These are phyloP conservation scores for Hydractinia echinata DNA, from an alignment of 30 jellyfish, hydroid and myxozoan species.

Conservation along the genomic window DNA sequence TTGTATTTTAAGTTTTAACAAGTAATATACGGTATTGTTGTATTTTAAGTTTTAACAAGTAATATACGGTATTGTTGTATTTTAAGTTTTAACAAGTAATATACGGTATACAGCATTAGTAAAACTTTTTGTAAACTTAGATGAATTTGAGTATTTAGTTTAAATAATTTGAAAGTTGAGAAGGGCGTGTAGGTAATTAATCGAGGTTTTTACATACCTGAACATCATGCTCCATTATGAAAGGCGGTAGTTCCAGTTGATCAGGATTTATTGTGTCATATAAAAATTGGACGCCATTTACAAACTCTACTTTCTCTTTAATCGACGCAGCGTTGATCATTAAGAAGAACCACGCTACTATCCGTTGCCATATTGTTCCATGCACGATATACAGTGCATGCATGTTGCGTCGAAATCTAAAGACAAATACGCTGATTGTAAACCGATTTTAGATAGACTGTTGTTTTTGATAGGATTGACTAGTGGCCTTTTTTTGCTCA, in stretches of 20 bases:
- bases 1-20: no score
- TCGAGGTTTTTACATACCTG: slow-evolving; percentile 51
- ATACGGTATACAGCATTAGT: no score
- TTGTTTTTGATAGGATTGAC: no score
- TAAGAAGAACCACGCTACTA: slow-evolving; percentile 87
- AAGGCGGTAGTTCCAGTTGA: slow-evolving; percentile 94
- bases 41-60: no score
- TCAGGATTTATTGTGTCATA: slow-evolving; percentile 80
- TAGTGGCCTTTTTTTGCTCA: no score
- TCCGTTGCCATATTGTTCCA: slow-evolving; percentile 86
- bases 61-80: no score
- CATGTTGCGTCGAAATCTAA: slow-evolving; percentile 83
- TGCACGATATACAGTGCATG: slow-evolving; percentile 73
- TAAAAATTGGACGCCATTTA: slow-evolving; percentile 73
- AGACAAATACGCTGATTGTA: background rate
- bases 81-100: no score
- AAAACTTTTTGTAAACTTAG: no score
- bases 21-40: no score
- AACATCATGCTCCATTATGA: slow-evolving; percentile 80
- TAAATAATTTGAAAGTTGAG: no score
- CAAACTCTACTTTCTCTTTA: slow-evolving; percentile 64
- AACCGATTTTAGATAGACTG: background rate
- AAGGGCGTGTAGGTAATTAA: no score
- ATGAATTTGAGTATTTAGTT: no score
- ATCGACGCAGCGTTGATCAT: slow-evolving; percentile 92